Conservation (phyloP, 2,113 vertebrate species). For the Hemiscyllium ocellatum region DNA sequence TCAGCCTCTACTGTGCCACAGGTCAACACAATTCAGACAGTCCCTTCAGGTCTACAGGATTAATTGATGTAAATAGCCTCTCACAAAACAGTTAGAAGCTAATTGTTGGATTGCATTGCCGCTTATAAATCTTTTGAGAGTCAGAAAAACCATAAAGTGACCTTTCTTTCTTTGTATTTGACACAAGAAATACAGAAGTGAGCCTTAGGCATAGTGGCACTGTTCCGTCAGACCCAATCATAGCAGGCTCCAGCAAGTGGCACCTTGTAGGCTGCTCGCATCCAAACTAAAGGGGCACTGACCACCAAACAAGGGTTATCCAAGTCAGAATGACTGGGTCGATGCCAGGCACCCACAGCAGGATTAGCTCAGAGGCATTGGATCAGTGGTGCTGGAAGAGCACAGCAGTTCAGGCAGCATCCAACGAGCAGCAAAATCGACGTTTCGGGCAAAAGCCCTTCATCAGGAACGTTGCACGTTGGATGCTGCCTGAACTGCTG, state of each 20-base stretch:
- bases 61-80: not conserved
- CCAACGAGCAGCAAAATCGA: too few relatives aligned
- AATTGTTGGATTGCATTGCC: not conserved
- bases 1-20: not conserved
- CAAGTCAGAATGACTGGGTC: not conserved
- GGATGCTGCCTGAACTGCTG: too few relatives aligned
- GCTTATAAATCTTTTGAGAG: not conserved
- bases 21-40: not conserved
- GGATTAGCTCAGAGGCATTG: too few relatives aligned
- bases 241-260: not conserved
- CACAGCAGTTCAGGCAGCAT: too few relatives aligned
- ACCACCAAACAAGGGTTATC: not conserved
- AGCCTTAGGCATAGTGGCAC: not conserved
- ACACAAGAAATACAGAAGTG: not conserved
- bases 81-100: not conserved
- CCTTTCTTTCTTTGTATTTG: not conserved
- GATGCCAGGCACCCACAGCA: not conserved
- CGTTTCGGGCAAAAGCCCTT: too few relatives aligned
- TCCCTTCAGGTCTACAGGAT: not conserved
- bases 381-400: too few relatives aligned
- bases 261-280: not conserved
- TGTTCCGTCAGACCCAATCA: too few relatives aligned
- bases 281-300: not conserved
- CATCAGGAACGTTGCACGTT: too few relatives aligned
- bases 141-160: not conserved